Base-by-base conservation (phyloP, 2,797 vertebrate species). In the Micromesistius poutassou region DNA sequence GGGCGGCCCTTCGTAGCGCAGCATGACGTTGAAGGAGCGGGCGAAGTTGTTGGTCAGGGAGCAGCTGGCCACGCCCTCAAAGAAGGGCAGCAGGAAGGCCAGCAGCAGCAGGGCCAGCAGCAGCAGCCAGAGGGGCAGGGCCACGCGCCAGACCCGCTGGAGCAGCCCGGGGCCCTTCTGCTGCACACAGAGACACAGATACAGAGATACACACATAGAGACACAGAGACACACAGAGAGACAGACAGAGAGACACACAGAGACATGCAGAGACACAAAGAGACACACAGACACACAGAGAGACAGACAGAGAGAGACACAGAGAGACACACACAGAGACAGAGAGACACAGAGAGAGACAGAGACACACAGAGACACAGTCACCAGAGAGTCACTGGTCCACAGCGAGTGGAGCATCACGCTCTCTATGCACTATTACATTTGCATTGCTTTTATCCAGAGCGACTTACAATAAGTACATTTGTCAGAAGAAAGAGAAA, bases 1-100 rank as follows among this genome's bases (percentile, higher is more conserved):
- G 0, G 97, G 97, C 0, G 96, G 98, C 2, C 95, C 93, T 0
- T 96, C 28, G 0, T 98, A 94, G 82, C 94, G 96, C 35, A 98
- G 95, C 96, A 96, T 96, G 87, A 98, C 77, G 80, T 91, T 94
- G 91, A 98, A 98, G 80, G 97, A 99, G 7, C 94, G 93, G 77
- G 96, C 96, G 0, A 97, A 97, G 92, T 97, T 99, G 95, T 98
- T 98, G 92, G 95, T 89, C 74, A 96, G 91, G 0, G 94, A 89
- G 90, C 98, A 99, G 94, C 95, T 96, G 91, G 84, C 89, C 13
- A 83, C 88, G 70, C 95, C 93, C 0, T 96, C 91, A 76, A 95
- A 91, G 71, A 95, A 86, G 0, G 96, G 97, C 31, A 98, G 93
- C 77, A 98, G 92, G 83, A 97, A 93, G 46, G 95, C 94, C 73